Base-by-base conservation (phyloP, 2,113 vertebrate species). In the Saimiri boliviensis region DNA sequence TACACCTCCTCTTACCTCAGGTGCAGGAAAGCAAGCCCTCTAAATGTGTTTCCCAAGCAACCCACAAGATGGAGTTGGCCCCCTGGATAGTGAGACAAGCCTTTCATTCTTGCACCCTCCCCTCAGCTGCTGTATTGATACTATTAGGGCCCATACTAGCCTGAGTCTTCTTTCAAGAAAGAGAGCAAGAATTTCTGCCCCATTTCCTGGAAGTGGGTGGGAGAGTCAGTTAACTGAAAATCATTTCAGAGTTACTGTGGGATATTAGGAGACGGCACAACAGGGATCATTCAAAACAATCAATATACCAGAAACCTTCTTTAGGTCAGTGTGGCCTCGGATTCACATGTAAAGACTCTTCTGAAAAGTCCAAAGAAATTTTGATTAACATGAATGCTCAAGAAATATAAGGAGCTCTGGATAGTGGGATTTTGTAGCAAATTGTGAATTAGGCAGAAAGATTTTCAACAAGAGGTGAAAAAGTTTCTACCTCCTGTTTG, bases 121-220 rank as follows among this genome's bases (percentile, higher is more conserved):
- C 14, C 49, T 60, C 54, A 82, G 54, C 49, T 79, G 45, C 68
- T 95, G n/a, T 79, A 32, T 63, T 63, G 60, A 63, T 32, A 58
- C 23, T 79, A 45, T 30, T 54, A 86, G 35, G 21, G 35, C 37
- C 40, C 86, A 73, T 47, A 74, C 9, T 86, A 73, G 47, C 42
- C 83, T 58, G 49, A 77, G 13, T 89, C 97, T 95, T 96, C 56
- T 94, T 97, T 95, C 27, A 63, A 12, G 52, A 91, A n/a, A 93
- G 60, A 95, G 82, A 80, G n/a, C 8, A 73, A 11, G 45, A 79
- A 21, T 92, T 94, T 94, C 60, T 73, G 23, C 30, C 66, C 47
- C 7, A 1, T 85, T 87, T 77, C 27, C 25, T 56, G 30, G 30
- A 13, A 68, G 32, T n/a, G 49, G 11, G 14, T 35, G 35, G 35